Evolutionary conservation across 2,113 vertebrate genomes (phyloP).

Genomic region (Lontra canadensis): DNA sequence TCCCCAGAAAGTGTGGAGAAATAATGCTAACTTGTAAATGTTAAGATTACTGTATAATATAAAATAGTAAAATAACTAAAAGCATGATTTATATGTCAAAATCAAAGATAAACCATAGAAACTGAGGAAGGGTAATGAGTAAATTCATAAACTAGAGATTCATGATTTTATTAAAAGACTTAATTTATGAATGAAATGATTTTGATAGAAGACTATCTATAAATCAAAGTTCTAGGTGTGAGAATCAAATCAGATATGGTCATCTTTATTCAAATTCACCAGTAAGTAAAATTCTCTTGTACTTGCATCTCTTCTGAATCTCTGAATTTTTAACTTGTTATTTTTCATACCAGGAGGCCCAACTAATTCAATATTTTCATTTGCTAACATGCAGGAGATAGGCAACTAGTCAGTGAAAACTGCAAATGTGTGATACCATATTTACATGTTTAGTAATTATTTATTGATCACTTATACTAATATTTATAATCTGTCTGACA

Average conservation of each 20-base stretch:
- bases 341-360: slow-evolving; percentile 9
- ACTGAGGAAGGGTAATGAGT: neutral
- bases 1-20: neutral
- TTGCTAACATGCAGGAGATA: neutral
- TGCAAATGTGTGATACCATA: slow-evolving; percentile 10
- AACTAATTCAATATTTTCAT: slow-evolving; percentile 34
- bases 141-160: slow-evolving; percentile 21
- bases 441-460: neutral
- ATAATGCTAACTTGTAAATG: slow-evolving; percentile 28
- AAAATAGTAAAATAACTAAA: slow-evolving; percentile 37
- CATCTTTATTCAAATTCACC: neutral
- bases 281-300: slow-evolving; percentile 6
- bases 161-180: neutral
- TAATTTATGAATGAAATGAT: neutral
- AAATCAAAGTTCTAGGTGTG: neutral
- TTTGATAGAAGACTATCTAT: neutral
- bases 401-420: neutral
- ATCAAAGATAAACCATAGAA: neutral
- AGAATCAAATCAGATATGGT: neutral
- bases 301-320: neutral
- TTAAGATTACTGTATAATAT: neutral
- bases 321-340: slow-evolving; percentile 19
- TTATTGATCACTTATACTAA: neutral
- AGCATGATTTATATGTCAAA: neutral
- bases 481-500: neutral